Base-by-base conservation (phyloP, 2,888 invertebrate genomes). In the Argynnis bischoffii region DNA sequence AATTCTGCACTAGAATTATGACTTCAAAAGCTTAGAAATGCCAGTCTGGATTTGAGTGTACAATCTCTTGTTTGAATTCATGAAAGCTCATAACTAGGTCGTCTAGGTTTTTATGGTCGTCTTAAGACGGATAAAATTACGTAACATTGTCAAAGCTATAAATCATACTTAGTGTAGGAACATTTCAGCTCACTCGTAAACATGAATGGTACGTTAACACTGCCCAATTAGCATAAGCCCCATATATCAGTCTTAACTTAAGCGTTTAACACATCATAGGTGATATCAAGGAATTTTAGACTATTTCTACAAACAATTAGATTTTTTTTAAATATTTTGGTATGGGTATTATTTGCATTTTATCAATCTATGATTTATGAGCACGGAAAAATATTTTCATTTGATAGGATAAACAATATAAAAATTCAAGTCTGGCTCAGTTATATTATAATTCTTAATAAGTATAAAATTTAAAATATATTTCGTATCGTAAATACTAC, bases 171-270 rank as follows among this genome's bases (percentile, higher is more conserved):
- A 48, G 16, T 11, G 46, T 35, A 55, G 21, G 50, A 56, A 18
- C 56, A 61, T 61, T 65, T 61, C 53, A 69, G 56, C 31, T 67
- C 3, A 60, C 47, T 57, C 60, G 66, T 57, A 60, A 69, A 57
- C 66, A 63, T 57, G 63, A 55, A 61, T 63, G 46, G 50, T 66
- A 18, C 69, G 63, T 61, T 60, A 63, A 63, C 66, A 57, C 55
- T 65, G 55, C 55, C 75, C 78, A 81, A 82, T 83, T 82, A 82
- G 76, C 75, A 72, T 76, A 78, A 81, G 75, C 80, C 75, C 55
- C 73, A 75, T 79, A 79, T 76, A 78, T 81, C 79, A 77, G 72
- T 59, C 59, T 68, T 66, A 69, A 53, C 57, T 55, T 48, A 57
- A 8, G 46, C n/a, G 48, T 48, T 55, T 59, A 50, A 66, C 48